These are phyloP conservation scores for Chrysomela aeneicollis DNA, from an alignment of 2,888 invertebrate species.

Conservation along the genomic window DNA sequence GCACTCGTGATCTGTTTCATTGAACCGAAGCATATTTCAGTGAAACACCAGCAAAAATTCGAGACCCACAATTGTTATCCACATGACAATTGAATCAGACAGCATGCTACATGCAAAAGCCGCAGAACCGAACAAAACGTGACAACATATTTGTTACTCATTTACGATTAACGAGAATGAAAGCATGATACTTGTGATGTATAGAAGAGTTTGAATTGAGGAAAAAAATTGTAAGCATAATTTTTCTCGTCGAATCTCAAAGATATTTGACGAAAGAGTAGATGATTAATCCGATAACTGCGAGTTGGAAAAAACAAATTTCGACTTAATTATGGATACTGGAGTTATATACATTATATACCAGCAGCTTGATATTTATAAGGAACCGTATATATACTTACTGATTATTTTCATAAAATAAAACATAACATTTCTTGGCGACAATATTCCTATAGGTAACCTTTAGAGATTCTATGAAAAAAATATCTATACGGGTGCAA, in stretches of 20 bases:
- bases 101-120: conserved; percentile 5
- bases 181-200: not conserved
- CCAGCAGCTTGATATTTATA: too few species aligned
- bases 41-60: not conserved
- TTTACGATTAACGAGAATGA: not conserved
- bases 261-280: conserved; percentile 2
- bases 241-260: not conserved
- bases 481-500: too few species aligned
- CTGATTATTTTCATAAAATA: too few species aligned
- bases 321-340: too few species aligned
- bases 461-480: too few species aligned
- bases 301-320: not conserved
- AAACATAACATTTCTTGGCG: too few species aligned
- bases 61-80: not conserved
- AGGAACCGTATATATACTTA: too few species aligned
- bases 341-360: too few species aligned
- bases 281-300: not conserved
- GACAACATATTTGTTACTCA: conserved; percentile 3
- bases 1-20: not conserved
- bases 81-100: not conserved
- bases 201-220: not conserved
- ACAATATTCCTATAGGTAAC: too few species aligned
- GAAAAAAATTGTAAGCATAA: not conserved
- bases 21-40: not conserved
- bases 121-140: not conserved